These are phyloP conservation scores for Menura novaehollandiae DNA, from an alignment of 2,113 vertebrate species.

Conservation along the genomic window DNA sequence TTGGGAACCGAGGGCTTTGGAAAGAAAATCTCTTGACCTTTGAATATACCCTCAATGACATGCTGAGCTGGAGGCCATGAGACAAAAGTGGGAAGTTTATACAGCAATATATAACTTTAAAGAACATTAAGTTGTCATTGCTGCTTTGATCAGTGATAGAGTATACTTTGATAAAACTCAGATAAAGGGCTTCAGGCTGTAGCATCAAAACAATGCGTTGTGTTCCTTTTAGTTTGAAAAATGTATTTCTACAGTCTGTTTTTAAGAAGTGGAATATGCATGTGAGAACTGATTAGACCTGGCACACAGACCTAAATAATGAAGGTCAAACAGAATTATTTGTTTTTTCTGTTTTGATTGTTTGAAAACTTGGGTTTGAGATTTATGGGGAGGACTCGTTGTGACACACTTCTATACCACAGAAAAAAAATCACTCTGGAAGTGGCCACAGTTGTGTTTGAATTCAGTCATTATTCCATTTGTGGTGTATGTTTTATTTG, in stretches of 20 bases:
- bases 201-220: slow-evolving; percentile 54
- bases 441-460: background rate
- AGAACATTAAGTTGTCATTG: slow-evolving; percentile 59
- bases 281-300: slow-evolving; percentile 44
- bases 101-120: slow-evolving; percentile 41
- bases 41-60: slow-evolving; percentile 39
- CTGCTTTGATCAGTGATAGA: slow-evolving; percentile 61
- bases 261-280: slow-evolving; percentile 9
- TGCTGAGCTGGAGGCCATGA: slow-evolving; percentile 9
- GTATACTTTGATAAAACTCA: slow-evolving; percentile 52
- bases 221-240: slow-evolving; percentile 29
- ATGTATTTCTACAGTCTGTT: slow-evolving; percentile 41
- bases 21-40: slow-evolving; percentile 31
- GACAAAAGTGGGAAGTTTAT: slow-evolving; percentile 52
- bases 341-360: background rate
- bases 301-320: slow-evolving; percentile 45
- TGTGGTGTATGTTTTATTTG: background rate
- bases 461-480: background rate
- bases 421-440: background rate
- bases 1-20: background rate
- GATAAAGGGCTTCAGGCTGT: slow-evolving; percentile 51
- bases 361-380: background rate
- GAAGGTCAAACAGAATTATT: slow-evolving; percentile 44
- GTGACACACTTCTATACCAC: background rate
- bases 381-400: background rate